Base-by-base conservation (phyloP, 2,113 vertebrate genomes). In the Takifugu bimaculatus region DNA sequence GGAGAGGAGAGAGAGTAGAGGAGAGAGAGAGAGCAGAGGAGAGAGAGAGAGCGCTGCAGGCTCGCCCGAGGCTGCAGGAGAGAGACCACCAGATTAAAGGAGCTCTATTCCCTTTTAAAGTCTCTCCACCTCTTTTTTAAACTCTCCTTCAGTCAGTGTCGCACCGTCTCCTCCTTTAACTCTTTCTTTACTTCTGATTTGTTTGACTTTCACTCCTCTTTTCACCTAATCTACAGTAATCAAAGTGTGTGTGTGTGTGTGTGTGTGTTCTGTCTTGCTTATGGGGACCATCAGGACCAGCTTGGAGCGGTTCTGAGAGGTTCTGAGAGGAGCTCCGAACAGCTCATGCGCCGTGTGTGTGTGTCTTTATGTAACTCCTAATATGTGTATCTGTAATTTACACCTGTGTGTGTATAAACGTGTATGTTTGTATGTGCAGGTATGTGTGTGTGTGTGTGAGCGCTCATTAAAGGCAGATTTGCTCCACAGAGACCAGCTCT, bases 21-120 rank as follows among this genome's bases (percentile, higher is more conserved):
- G 27, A 62, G 53, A 43, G 42, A 12, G 26, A 48, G 60, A 13
- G 15, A 54, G 55, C 14, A 3, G 44, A 45, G 15, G 63, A 25
- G 52, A 20, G 45, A 14, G 20, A 14, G 60, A 43, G 66, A 4
- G 54, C 15, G 77, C 77, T 80, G 71, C 65, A 75, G 82, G 79
- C 79, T 79, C 2, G 82, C 79, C 79, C 9, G 15, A 71, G 82
- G 79, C 79, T 50, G 68, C 68, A 75, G 74, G 35, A 60, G 73
- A 60, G 73, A 70, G 71, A 61, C 60, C 35, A 2, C 9, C 14
- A 79, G 74, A 82, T 79, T 74, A 81, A 81, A 81, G 71, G 64
- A 67, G n/a, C 27, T 56, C 44, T 70, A 84, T 77, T 84, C 82
- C 53, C 79, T 84, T 79, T 81, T 65, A 77, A 79, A 68, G 48